These are phyloP conservation scores for Dermochelys coriacea DNA, from an alignment of 2,797 vertebrate genomes.

Conservation along the genomic window DNA sequence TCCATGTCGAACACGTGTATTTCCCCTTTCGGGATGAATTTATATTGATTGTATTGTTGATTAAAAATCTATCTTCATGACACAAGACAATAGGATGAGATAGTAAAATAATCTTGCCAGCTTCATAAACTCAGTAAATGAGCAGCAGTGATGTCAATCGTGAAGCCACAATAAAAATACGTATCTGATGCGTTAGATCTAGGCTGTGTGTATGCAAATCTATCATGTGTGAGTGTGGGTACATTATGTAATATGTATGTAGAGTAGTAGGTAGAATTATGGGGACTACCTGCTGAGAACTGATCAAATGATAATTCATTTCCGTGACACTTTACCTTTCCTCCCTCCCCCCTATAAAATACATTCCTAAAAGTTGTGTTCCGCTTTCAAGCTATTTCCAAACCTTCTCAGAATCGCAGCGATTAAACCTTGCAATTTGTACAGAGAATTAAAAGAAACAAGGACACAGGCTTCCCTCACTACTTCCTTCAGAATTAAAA, in stretches of 20 bases:
- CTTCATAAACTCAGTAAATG: not conserved
- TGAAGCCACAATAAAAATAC: not conserved
- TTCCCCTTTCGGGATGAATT: not conserved
- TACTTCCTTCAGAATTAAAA: slow-evolving; percentile 14
- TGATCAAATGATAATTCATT: not conserved
- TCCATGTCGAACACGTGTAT: slow-evolving; percentile 26
- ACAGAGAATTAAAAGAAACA: not conserved
- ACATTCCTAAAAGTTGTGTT: slow-evolving; percentile 11
- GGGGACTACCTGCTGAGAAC: not conserved
- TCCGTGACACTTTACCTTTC: not conserved
- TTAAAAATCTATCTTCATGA: slow-evolving; percentile 87
- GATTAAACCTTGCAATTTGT: not conserved
- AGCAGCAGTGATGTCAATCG: not conserved
- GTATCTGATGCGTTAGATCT: not conserved
- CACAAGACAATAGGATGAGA: slow-evolving; percentile 81
- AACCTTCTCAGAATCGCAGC: not conserved
- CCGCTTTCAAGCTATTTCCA: not conserved
- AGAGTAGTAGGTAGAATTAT: not conserved
- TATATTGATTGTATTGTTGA: slow-evolving; percentile 84
- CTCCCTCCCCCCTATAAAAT: not conserved
- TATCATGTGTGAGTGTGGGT: not conserved
- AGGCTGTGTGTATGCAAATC: not conserved
- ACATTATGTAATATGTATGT: not conserved
- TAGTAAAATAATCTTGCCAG: slow-evolving; percentile 63
- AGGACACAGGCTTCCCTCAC: not conserved